Conservation (phyloP, 2,888 invertebrate species). For the Brenthis daphne region DNA sequence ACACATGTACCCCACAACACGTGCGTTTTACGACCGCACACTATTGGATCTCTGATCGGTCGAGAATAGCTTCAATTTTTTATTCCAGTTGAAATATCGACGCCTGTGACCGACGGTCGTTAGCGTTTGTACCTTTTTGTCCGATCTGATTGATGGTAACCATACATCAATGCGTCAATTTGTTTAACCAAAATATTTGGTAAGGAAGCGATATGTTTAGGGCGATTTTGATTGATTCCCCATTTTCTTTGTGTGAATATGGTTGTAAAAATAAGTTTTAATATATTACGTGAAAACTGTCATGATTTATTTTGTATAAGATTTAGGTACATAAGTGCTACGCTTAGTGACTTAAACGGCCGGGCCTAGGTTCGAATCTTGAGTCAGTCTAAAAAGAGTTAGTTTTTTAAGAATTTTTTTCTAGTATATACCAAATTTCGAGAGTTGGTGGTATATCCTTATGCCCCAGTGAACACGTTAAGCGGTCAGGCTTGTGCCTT, state of each 20-base stretch:
- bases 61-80: constrained; percentile 67
- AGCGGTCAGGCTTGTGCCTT: no score
- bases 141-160: constrained; percentile 60
- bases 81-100: constrained; percentile 54
- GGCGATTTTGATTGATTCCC: constrained; percentile 14
- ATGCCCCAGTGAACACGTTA: no score
- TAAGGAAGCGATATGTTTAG: constrained; percentile 10
- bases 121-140: constrained; percentile 48
- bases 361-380: no score
- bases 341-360: no score
- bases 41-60: constrained; percentile 64
- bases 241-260: constrained; percentile 3
- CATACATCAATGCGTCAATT: constrained; percentile 50
- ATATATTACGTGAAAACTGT: no score
- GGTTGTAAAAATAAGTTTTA: no score
- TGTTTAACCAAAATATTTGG: constrained; percentile 35
- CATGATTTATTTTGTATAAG: no score
- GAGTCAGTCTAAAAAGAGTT: no score
- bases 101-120: constrained; percentile 47
- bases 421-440: no score
- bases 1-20: constrained; percentile 75
- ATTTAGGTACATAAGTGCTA: no score
- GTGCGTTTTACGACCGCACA: constrained; percentile 77
- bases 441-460: no score
- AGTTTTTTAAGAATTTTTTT: no score